Base-by-base conservation (phyloP, 92 coral and sea anemone genomes). In the Siderastrea siderea region DNA sequence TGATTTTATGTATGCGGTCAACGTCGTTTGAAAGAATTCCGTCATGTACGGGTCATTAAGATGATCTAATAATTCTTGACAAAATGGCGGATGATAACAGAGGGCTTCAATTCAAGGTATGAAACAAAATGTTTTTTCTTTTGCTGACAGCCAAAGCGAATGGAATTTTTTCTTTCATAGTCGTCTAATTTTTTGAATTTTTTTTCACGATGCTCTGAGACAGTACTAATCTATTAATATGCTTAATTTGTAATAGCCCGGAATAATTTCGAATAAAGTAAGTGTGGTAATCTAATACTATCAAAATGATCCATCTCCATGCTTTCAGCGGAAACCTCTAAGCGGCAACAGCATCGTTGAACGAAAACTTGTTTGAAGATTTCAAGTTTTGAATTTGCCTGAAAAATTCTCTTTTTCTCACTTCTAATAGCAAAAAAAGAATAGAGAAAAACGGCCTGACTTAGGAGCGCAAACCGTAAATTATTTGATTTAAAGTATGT, bases 51-150 rank as follows among this genome's bases (percentile, higher is more conserved):
- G 7, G 0, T 5, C 38, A 45, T 66, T 46, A 71, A 16, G 16
- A 71, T 69, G 58, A 82, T 70, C 57, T 59, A 48, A 57, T 19
- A 17, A 44, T 55, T 11, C 7, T 14, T 54, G 0, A 4, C 9
- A 46, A 72, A 74, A 84, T 84, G 87, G 87, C 87, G 62, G 80
- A 58, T 8, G 60, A 59, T 14, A 14, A 17, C 6, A 61, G 87
- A 38, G 87, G 73, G 19, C 63, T 84, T 2, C 79, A 15, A 59
- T 84, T 84, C 63, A 84, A 84, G 87, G 87, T 84, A 84, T 47
- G 6, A 11, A 45, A 7, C 12, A 12, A 82, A 55, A 61, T 61
- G 3, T 9, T 7, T 38, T 71, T 0, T 43, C 44, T 12, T n/a
- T 53, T 8, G 44, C 14, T 12, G 9, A 2, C 19, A 1, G 3